Conservation (phyloP, 2,797 vertebrate species). For the Uromys caudimaculatus region DNA sequence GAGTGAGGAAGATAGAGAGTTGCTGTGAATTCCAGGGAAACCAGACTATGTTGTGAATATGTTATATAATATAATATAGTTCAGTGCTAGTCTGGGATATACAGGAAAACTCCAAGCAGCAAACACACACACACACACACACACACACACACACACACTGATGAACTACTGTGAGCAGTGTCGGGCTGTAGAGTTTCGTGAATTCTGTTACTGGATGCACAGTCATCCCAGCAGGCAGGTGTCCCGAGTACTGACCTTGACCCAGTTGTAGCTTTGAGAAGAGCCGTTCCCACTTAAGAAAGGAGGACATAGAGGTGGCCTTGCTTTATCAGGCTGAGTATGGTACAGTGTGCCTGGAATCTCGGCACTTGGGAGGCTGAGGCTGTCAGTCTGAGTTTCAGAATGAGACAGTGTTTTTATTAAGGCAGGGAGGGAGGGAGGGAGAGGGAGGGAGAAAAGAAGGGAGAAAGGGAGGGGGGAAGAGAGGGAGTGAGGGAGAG, state of each 20-base stretch:
- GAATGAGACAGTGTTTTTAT: background rate
- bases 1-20: no score
- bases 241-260: background rate
- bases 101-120: background rate
- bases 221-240: background rate
- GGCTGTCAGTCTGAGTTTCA: background rate
- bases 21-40: background rate
- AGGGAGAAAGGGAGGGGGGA: background rate
- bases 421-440: background rate
- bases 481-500: background rate
- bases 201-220: background rate
- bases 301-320: background rate
- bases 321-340: background rate
- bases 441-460: no score
- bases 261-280: background rate
- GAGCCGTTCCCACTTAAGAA: background rate
- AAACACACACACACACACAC: background rate
- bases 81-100: background rate
- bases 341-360: background rate
- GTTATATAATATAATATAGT: background rate
- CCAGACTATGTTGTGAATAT: background rate
- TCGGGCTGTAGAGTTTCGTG: background rate
- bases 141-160: background rate
- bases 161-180: background rate
- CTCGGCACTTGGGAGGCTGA: background rate